Evolutionary conservation across 2,113 vertebrate species (phyloP), one percentile per base, ranked within the genome.

Genomic region (Corythornis cristatus): DNA sequence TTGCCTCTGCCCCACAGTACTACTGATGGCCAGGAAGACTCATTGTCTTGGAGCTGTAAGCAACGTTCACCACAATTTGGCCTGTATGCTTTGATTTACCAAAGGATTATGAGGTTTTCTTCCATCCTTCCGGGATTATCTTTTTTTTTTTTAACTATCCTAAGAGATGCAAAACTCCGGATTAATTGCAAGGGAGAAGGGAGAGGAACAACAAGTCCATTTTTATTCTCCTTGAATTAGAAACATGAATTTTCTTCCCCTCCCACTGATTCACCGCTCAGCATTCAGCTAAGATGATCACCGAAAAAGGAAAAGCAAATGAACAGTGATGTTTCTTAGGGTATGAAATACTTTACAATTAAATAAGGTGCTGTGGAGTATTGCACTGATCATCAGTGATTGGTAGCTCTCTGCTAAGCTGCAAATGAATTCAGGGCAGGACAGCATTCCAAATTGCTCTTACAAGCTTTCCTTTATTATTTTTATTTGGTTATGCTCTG

Each of bases 401-500:
- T 96, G 96, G 97, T 98, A 94, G 97, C 91, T 97, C 97, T 98
- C 96, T 90, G 93, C 83, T 92, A 97, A 95, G 96, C 94, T 97
- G 97, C 97, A 98, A 98, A 98, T 98, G 97, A 98, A 98, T 98
- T 98, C 97, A 97, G 97, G 94, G 25, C 48, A 83, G 96, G 97
- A 98, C 97, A 96, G 95, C 96, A 90, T 98, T 97, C 98, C 97
- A 98, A 98, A 98, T 98, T 97, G 97, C 97, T 98, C 97, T 97
- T 97, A 83, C 97, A 98, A 97, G 97, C 96, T 97, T 98, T 97
- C 77, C 93, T 98, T 98, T 98, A 98, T 98, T 98, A 98, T 98
- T 98, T 98, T 98, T 98, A 98, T 98, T 97, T 97, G 95, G 97
- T 98, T 98, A 97, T 97, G 97, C 97, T 98, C 97, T 98, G 97